Percentiles rank a stretch among this genome's conserved stretches.
Evolutionary conservation across 2,113 vertebrate species (phyloP).

Genomic region (Lasiurus borealis): DNA sequence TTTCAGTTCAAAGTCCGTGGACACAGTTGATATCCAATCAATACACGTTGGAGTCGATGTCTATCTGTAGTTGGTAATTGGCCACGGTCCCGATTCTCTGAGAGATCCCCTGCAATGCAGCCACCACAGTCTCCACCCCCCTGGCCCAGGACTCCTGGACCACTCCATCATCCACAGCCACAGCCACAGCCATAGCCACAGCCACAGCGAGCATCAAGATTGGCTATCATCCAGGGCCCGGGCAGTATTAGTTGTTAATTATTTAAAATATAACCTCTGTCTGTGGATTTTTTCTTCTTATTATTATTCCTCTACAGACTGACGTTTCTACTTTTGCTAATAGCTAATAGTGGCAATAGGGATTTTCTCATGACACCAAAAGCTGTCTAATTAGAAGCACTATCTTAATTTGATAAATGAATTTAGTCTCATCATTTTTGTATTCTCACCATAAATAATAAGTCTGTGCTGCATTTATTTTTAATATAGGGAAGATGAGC

Average conservation of each 20-base stretch:
- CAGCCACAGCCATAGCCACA: background rate
- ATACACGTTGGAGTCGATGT: background rate
- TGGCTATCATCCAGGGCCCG: accelerated
- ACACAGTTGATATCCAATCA: background rate
- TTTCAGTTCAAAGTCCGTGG: slow-evolving; percentile 42
- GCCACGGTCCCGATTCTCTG: background rate
- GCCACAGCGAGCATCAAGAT: background rate
- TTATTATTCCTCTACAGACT: background rate
- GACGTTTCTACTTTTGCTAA: background rate
- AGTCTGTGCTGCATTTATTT: background rate
- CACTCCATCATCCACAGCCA: background rate
- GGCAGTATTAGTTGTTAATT: background rate
- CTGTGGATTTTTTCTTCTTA: background rate
- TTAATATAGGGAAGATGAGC: background rate
- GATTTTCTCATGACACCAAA: background rate
- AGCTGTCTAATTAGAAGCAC: background rate
- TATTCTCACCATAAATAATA: background rate
- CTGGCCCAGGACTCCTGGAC: background rate
- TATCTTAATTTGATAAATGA: slow-evolving; percentile 37
- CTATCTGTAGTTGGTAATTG: background rate
- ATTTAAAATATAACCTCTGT: background rate
- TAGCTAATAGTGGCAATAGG: background rate
- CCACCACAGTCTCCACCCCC: background rate
- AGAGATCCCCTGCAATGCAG: background rate
- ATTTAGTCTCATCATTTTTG: background rate